phyloP scores from a whole-genome alignment of 2,113 vertebrate species.

The Festucalex cinctus region DNA sequence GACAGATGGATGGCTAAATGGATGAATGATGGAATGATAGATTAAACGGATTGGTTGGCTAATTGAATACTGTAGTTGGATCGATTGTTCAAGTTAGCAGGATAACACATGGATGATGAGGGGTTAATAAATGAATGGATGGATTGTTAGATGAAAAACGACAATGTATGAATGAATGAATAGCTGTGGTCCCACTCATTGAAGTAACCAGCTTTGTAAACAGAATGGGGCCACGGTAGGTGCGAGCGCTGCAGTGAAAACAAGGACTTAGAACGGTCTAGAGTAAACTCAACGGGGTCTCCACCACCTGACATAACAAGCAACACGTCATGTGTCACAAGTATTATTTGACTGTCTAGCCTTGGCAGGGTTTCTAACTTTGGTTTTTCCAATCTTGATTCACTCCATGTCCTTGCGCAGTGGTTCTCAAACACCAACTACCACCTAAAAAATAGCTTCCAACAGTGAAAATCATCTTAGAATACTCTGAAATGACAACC shows the following conservation, averaged over 20 bases:
- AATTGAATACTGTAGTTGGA: no score
- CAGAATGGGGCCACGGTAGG: neutral
- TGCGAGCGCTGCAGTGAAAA: neutral
- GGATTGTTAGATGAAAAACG: neutral
- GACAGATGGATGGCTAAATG: no score
- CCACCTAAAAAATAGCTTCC: no score
- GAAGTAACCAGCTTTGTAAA: neutral
- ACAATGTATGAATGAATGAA: neutral
- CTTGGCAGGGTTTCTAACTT: neutral
- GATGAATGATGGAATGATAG: no score
- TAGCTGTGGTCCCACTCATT: neutral
- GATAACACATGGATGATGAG: neutral
- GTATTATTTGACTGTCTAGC: neutral
- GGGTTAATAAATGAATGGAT: neutral
- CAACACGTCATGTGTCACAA: neutral
- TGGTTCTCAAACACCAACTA: neutral
- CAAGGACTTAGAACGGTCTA: neutral
- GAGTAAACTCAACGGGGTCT: neutral
- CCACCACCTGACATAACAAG: slow-evolving; percentile 1
- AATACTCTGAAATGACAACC: no score
- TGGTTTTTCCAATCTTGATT: neutral
- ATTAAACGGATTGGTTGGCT: no score
- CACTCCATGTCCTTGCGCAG: neutral
- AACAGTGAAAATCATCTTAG: no score
- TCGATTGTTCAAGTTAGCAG: no score